Evolutionary conservation across 2,888 invertebrate species (phyloP), one percentile per base, ranked within the genome.

Genomic region (Mellilla xanthometata): DNA sequence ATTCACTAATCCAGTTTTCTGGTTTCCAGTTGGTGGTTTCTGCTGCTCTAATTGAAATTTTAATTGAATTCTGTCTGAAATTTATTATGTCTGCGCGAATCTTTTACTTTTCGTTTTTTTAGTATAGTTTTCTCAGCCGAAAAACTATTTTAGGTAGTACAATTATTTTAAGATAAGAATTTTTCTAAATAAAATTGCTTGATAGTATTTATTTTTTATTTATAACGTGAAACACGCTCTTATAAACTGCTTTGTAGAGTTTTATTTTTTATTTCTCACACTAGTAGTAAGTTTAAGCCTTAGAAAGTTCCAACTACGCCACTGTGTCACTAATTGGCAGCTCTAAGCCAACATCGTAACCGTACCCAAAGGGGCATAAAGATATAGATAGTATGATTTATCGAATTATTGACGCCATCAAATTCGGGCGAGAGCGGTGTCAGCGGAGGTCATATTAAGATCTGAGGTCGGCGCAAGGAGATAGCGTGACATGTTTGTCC

Each of bases 1-100:
- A 62, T 61, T 65, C 58, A 62, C 58, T 60, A 60, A 65, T 60
- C 57, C 55, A 61, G 56, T 61, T 62, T 52, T 52, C 53, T 49
- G 49, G 47, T 50, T 52, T 50, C 48, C 53, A 54, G 47, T 57
- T 59, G 32, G 50, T 49, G 52, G 52, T 58, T 58, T 57, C 52
- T 54, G 54, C 54, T 51, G 52, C 56, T 52, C 39, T 58, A 54
- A 60, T 60, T 56, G 55, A 61, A 62, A 60, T 55, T 58, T 61
- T 62, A 62, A 61, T 58, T 41, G 55, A 55, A 55, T 57, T 48
- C 42, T 51, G 47, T 38, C 39, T 42, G 52, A 39, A 53, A 56
- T 60, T 62, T 58, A 54, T 58, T 48, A 54, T 33, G 44, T 36
- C 15, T 42, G 42, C 42, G 38, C 6, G 15, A 19, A 6, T 19